Evolutionary conservation across 2,888 invertebrate species (phyloP).

Genomic region (Cancer borealis): DNA sequence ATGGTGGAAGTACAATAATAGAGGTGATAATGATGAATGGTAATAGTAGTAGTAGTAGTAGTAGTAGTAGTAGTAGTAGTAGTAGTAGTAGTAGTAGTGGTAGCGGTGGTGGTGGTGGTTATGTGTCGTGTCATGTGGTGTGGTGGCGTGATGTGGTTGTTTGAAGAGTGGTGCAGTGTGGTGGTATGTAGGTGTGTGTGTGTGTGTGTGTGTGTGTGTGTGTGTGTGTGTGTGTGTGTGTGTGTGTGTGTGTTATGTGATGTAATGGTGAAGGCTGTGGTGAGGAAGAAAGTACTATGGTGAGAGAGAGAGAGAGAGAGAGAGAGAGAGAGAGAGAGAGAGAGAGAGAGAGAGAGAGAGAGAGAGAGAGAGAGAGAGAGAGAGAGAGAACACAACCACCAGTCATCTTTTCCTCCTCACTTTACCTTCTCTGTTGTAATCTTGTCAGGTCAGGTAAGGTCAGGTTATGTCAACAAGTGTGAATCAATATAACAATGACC

Average conservation of each 20-base stretch:
- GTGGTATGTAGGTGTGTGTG: background rate
- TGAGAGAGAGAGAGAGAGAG: background rate
- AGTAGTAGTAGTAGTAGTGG: background rate
- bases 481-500: background rate
- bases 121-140: background rate
- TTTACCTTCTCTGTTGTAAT: background rate
- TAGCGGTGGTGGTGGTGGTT: conserved; percentile 1
- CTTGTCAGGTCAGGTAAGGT: background rate
- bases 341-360: conserved; percentile 25
- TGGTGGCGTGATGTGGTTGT: conserved; percentile 16
- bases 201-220: conserved; percentile 31
- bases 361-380: conserved; percentile 32
- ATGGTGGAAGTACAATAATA: background rate
- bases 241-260: background rate
- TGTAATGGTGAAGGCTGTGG: background rate
- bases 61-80: background rate
- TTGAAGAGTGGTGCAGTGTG: conserved; percentile 4
- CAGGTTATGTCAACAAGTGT: no score
- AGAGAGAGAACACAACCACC: background rate
- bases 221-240: conserved; percentile 31
- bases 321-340: conserved; percentile 21
- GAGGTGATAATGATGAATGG: background rate
- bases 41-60: background rate
- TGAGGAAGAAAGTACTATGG: background rate
- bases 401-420: no score